phyloP scores from a whole-genome alignment of 2,888 invertebrate genomes.

The Leptinotarsa tumamoca region DNA sequence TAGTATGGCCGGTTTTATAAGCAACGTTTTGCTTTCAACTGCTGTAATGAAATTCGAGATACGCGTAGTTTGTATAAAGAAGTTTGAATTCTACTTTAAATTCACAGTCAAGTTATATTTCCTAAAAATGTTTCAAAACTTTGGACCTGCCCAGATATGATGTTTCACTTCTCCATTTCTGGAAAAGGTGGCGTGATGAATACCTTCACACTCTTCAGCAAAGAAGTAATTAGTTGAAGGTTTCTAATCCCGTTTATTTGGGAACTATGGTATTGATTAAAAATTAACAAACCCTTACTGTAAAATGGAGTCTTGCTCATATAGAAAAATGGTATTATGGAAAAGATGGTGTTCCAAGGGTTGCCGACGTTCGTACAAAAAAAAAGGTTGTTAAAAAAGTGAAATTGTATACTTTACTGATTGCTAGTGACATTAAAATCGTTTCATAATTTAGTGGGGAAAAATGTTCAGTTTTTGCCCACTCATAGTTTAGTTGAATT shows the following conservation, averaged over 20 bases:
- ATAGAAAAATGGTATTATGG: slow-evolving; percentile 14
- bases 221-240: slow-evolving; percentile 20
- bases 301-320: slow-evolving; percentile 22
- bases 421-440: not conserved
- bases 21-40: no score
- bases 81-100: no score
- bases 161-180: slow-evolving; percentile 21
- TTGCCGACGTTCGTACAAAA: slow-evolving; percentile 18
- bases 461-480: not conserved
- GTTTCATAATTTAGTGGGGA: not conserved
- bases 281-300: not conserved
- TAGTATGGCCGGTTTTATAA: no score
- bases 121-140: no score
- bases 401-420: slow-evolving; percentile 25
- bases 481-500: not conserved
- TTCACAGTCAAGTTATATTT: no score
- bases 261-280: slow-evolving; percentile 27
- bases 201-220: slow-evolving; percentile 21
- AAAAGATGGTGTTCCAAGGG: slow-evolving; percentile 20
- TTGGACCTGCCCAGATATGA: no score
- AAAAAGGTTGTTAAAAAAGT: slow-evolving; percentile 7
- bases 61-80: no score
- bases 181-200: slow-evolving; percentile 22
- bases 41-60: no score
- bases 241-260: not conserved